Percentiles rank a stretch among this genome's conserved stretches.
Evolutionary conservation across 1,140 invertebrate genomes (phyloP).

Genomic region (Drosophila tropicalis): DNA sequence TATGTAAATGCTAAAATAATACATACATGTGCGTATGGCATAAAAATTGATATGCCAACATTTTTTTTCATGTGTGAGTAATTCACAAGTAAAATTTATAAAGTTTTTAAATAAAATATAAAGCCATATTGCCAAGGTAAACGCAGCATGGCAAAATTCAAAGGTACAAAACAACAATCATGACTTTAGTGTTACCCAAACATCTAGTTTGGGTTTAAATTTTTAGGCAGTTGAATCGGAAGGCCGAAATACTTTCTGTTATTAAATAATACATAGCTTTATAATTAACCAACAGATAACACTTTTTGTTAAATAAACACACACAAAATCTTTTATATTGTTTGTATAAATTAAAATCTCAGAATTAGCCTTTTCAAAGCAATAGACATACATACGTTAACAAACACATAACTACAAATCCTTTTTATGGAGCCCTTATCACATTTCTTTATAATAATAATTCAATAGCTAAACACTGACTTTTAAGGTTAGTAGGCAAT

Average conservation of each 20-base stretch:
- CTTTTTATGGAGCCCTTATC: neutral
- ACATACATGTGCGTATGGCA: slow-evolving; percentile 76
- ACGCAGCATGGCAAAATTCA: neutral
- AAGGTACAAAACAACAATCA: neutral
- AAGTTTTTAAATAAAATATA: slow-evolving; percentile 78
- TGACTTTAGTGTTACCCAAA: neutral
- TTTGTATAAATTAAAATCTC: no score
- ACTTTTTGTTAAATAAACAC: no score
- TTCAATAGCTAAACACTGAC: neutral
- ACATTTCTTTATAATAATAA: neutral
- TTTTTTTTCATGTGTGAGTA: slow-evolving; percentile 76
- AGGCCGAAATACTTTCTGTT: no score
- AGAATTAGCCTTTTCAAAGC: no score
- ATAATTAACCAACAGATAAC: no score
- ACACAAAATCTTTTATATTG: no score
- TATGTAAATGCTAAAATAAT: slow-evolving; percentile 80
- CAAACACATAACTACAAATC: no score
- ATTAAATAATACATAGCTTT: neutral
- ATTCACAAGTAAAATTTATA: slow-evolving; percentile 78
- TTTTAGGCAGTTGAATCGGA: neutral
- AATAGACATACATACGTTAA: no score
- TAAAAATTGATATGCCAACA: slow-evolving; percentile 79
- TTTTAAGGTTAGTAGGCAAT: slow-evolving; percentile 6
- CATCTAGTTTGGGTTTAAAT: neutral
- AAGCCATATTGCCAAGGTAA: slow-evolving; percentile 29